phyloP scores from a whole-genome alignment of 30 jellyfish, hydroid and myxozoan genomes.

The Aurelia sp. region DNA sequence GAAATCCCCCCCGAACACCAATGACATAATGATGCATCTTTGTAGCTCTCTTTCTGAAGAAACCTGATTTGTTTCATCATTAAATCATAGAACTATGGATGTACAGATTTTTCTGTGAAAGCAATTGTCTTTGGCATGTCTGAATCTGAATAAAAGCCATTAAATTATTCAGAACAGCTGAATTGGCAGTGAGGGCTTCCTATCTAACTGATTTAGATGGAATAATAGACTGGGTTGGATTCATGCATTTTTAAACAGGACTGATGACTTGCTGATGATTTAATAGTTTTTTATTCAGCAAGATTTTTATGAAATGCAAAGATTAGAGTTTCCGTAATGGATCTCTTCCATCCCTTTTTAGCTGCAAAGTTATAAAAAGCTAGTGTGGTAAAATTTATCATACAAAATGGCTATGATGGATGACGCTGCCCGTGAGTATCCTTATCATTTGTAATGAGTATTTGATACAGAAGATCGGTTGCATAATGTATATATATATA shows the following conservation, averaged over 20 bases:
- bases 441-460: neutral
- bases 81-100: neutral
- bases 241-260: too few species aligned
- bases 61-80: neutral
- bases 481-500: too few species aligned
- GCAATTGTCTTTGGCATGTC: constrained; percentile 3
- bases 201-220: too few species aligned
- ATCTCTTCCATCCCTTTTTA: neutral
- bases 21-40: too few species aligned
- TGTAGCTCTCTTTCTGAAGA: too few species aligned
- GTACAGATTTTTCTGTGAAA: too few species aligned
- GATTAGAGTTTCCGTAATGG: neutral
- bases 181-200: too few species aligned
- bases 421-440: constrained; percentile 90
- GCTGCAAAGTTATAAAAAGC: neutral
- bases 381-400: constrained; percentile 9
- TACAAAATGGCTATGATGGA: constrained; percentile 87
- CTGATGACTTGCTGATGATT: neutral
- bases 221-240: too few species aligned
- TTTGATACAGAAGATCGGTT: too few species aligned
- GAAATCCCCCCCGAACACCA: too few species aligned
- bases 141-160: constrained; percentile 43
- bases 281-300: neutral
- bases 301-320: neutral
- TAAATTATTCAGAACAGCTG: constrained; percentile 16